Evolutionary conservation across 1,140 invertebrate genomes (phyloP).

Genomic region (Trichomalopsis sarcophagae): DNA sequence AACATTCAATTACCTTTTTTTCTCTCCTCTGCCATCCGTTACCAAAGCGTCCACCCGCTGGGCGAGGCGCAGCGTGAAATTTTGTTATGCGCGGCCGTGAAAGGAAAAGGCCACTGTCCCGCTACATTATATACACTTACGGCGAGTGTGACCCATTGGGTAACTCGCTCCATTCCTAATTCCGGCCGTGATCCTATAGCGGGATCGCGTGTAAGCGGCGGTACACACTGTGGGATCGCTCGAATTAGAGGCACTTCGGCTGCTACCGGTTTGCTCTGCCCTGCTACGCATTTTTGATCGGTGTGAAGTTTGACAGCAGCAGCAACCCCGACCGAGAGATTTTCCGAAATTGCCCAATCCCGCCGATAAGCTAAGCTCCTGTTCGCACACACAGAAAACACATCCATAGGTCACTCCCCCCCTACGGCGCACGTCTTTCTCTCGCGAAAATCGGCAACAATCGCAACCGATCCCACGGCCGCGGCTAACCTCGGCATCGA

Average conservation of each 20-base stretch:
- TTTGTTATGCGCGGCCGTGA: neutral
- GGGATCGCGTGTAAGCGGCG: neutral
- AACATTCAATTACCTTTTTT: conserved; percentile 14
- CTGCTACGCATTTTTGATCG: no score
- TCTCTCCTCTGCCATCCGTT: neutral
- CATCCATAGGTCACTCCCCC: neutral
- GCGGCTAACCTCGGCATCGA: conserved; percentile 16
- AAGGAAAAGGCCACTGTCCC: neutral
- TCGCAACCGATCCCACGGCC: conserved; percentile 13
- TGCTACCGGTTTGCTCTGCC: neutral
- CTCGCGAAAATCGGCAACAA: neutral
- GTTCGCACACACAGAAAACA: neutral
- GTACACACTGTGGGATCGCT: neutral
- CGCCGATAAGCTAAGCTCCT: neutral
- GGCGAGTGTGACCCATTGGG: neutral
- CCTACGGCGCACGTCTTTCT: neutral
- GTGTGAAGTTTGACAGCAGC: neutral
- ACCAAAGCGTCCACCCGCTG: neutral
- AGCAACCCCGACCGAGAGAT: no score
- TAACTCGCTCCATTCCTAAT: neutral
- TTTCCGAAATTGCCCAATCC: neutral
- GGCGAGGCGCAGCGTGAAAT: neutral
- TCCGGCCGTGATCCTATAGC: neutral
- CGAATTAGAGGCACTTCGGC: neutral
- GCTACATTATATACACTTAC: neutral